Percentiles rank a stretch among this genome's conserved stretches.
phyloP scores from a whole-genome alignment of 1,140 invertebrate genomes.

The Pararge aegeria region DNA sequence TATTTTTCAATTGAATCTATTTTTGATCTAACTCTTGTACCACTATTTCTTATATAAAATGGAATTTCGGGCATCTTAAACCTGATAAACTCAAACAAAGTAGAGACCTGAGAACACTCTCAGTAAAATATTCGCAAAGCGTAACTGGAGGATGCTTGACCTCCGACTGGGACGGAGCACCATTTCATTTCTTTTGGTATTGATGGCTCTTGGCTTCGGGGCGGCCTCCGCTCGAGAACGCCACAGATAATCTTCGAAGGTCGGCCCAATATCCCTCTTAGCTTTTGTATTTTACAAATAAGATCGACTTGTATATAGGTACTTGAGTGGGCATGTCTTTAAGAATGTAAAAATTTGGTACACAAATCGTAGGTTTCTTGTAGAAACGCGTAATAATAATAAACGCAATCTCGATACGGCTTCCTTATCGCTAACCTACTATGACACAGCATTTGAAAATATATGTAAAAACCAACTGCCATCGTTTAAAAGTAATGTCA shows the following conservation, averaged over 20 bases:
- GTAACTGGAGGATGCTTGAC: constrained; percentile 42
- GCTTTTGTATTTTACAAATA: constrained; percentile 3
- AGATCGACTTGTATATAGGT: neutral
- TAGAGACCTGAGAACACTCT: constrained; percentile 8
- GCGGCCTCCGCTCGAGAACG: constrained; percentile 29
- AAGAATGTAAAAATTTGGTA: neutral
- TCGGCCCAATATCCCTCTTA: constrained; percentile 23
- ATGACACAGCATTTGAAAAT: too few species aligned
- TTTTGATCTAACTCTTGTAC: too few species aligned
- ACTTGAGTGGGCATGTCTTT: neutral
- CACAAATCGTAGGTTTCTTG: too few species aligned
- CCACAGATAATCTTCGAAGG: constrained; percentile 30
- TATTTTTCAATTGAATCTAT: too few species aligned
- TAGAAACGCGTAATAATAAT: too few species aligned
- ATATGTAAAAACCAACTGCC: too few species aligned
- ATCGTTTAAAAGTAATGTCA: too few species aligned
- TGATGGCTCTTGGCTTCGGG: constrained; percentile 38
- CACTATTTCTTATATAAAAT: too few species aligned
- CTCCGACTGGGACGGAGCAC: constrained; percentile 38
- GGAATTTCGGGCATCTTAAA: neutral
- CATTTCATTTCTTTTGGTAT: constrained; percentile 50
- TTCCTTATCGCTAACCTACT: too few species aligned
- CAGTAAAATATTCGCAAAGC: constrained; percentile 28
- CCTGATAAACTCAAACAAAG: neutral
- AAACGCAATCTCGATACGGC: too few species aligned